Conservation (phyloP, 1,140 invertebrate species). For the Gonatopus flavifemur region DNA sequence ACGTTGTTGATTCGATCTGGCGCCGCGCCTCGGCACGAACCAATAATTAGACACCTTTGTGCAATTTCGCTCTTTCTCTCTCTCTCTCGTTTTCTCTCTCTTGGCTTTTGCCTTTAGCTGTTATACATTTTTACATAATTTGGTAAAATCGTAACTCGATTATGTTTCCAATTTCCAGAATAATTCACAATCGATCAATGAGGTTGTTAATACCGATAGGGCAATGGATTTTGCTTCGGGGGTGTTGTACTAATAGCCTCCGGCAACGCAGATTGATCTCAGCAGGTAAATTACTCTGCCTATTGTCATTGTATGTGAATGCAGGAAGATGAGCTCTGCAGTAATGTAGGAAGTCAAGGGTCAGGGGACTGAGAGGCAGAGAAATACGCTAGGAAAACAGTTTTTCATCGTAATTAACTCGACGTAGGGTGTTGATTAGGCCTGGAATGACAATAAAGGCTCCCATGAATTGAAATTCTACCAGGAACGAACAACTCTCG, state of each 20-base stretch:
- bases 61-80: constrained; percentile 22
- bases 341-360: neutral
- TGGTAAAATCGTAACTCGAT: too few relatives aligned
- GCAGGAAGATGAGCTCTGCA: constrained; percentile 21
- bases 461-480: too few relatives aligned
- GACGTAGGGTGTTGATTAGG: constrained; percentile 4
- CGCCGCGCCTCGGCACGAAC: constrained; percentile 45
- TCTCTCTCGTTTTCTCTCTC: neutral
- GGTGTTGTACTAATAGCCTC: constrained; percentile 20
- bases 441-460: too few relatives aligned
- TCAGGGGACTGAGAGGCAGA: neutral
- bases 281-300: constrained; percentile 31
- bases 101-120: constrained; percentile 7
- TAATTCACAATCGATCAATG: too few relatives aligned
- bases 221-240: too few relatives aligned
- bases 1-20: constrained; percentile 41
- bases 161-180: too few relatives aligned
- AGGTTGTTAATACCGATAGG: too few relatives aligned
- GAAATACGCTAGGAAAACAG: constrained; percentile 20
- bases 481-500: too few relatives aligned
- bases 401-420: constrained; percentile 38
- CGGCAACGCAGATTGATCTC: constrained; percentile 22
- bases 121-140: too few relatives aligned
- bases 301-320: constrained; percentile 28
- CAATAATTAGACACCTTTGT: constrained; percentile 49